These are phyloP conservation scores for Capreolus pygargus DNA, from an alignment of 2,113 vertebrate species.

Conservation along the genomic window DNA sequence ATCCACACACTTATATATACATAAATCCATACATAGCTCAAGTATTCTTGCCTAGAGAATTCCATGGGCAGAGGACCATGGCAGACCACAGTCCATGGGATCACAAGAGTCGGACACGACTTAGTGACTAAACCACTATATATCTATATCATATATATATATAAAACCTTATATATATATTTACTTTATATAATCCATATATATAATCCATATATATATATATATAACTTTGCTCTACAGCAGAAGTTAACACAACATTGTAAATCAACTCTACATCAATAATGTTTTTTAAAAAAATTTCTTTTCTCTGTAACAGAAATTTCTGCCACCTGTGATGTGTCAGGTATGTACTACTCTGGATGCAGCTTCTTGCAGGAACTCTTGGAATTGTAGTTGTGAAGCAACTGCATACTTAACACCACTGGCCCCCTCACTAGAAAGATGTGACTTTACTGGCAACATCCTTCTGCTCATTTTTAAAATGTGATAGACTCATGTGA, in stretches of 20 bases:
- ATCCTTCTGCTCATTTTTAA: not conserved
- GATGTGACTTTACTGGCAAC: not conserved
- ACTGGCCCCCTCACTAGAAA: not conserved
- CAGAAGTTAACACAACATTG: not conserved
- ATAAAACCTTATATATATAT: not conserved
- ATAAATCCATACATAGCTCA: not conserved
- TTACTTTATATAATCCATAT: not conserved
- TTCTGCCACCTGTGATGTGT: not conserved
- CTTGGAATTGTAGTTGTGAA: not conserved
- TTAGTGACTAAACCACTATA: not conserved
- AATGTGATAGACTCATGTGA: not conserved
- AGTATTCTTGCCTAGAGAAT: not conserved
- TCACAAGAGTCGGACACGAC: not conserved
- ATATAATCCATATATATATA: not conserved
- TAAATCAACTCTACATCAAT: not conserved
- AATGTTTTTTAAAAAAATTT: not conserved
- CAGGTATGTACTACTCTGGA: not conserved
- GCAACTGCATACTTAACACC: not conserved
- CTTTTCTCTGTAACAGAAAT: not conserved
- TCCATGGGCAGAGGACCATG: not conserved
- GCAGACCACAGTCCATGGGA: not conserved
- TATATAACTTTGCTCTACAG: not conserved
- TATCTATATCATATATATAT: not conserved
- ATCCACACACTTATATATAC: not conserved
- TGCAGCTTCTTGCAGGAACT: not conserved